Percentiles rank a stretch among this genome's conserved stretches.
Conservation (phyloP, 2,113 vertebrate genomes). For the Pyxicephalus adspersus region DNA sequence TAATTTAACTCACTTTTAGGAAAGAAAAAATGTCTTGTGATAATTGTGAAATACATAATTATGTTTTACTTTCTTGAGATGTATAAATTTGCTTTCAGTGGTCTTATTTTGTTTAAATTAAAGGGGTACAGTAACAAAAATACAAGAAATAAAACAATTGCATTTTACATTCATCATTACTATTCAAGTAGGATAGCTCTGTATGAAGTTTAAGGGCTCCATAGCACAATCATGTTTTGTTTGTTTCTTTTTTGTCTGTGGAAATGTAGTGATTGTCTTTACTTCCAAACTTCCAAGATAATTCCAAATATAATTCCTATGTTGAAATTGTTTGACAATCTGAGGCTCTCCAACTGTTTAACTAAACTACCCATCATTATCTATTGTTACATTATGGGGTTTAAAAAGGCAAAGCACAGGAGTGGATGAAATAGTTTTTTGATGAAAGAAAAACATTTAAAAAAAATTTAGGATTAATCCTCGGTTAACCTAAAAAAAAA, state of each 20-base stretch:
- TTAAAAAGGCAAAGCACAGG: too few species aligned
- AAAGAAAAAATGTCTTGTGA: constrained; percentile 74
- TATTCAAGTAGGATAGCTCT: background rate
- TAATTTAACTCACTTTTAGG: constrained; percentile 78
- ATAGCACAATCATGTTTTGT: background rate
- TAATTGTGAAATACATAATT: constrained; percentile 71
- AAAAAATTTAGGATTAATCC: too few species aligned
- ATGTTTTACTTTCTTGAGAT: constrained; percentile 58
- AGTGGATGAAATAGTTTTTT: too few species aligned
- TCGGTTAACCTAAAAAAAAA: too few species aligned
- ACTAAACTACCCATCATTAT: too few species aligned
- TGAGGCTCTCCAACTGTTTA: too few species aligned
- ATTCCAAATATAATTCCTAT: too few species aligned
- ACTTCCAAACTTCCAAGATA: too few species aligned
- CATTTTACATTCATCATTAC: background rate
- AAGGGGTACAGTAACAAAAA: background rate
- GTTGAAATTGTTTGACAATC: too few species aligned
- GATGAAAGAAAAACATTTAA: too few species aligned
- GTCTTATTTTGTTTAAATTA: background rate
- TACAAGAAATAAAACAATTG: background rate
- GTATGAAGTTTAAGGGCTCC: background rate
- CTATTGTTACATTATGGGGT: too few species aligned
- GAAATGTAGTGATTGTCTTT: background rate
- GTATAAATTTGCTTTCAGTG: constrained; percentile 67
- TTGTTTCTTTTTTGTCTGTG: background rate